Conservation (phyloP, 2,888 invertebrate species). For the Stenoptilia bipunctidactyla region DNA sequence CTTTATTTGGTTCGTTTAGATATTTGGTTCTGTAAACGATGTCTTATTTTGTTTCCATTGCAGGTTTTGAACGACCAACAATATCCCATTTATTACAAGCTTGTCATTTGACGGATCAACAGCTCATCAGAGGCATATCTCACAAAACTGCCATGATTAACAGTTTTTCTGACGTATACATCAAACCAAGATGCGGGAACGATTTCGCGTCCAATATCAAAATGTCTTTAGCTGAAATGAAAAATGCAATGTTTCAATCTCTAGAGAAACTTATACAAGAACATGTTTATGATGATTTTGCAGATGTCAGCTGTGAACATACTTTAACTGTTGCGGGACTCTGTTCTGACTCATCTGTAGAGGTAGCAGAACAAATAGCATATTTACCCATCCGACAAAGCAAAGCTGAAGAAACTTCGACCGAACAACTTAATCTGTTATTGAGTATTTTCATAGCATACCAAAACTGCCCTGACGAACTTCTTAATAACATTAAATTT, state of each 20-base stretch:
- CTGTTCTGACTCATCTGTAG: constrained; percentile 58
- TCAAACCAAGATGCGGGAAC: constrained; percentile 61
- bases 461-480: constrained; percentile 32
- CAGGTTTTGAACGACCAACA: constrained; percentile 73
- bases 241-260: constrained; percentile 52
- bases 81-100: constrained; percentile 76
- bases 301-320: constrained; percentile 23
- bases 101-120: constrained; percentile 74
- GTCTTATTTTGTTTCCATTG: constrained; percentile 18
- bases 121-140: constrained; percentile 72
- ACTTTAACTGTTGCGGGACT: constrained; percentile 54
- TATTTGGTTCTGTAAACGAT: too few species aligned
- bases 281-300: neutral
- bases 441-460: constrained; percentile 34
- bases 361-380: constrained; percentile 67
- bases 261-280: constrained; percentile 25
- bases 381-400: constrained; percentile 41
- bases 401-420: constrained; percentile 12
- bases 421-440: constrained; percentile 18
- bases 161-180: constrained; percentile 76
- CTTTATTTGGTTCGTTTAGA: too few species aligned
- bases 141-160: constrained; percentile 65
- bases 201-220: constrained; percentile 41
- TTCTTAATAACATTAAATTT: constrained; percentile 21
- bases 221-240: constrained; percentile 56